A percentile compares a stretch with the other conserved stretches of the same genome.
Conservation (phyloP, 2,888 invertebrate species). For the Drosophila austrosaltans region DNA sequence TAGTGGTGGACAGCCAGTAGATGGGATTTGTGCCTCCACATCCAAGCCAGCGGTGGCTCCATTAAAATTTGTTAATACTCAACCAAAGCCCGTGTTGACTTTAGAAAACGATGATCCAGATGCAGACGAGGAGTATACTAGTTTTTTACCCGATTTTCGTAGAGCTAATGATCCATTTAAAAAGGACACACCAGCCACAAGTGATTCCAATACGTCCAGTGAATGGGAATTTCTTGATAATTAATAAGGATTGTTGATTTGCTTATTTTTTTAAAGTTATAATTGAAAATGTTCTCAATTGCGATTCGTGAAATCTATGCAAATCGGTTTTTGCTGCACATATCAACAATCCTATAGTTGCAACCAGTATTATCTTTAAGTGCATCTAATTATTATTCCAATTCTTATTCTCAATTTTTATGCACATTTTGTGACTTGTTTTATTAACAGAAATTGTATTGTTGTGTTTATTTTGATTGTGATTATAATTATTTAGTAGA, state of each 20-base stretch:
- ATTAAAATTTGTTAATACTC: constrained; percentile 65
- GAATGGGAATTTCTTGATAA: constrained; percentile 83
- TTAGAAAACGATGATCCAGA: constrained; percentile 6
- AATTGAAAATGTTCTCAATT: background rate
- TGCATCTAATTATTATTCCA: background rate
- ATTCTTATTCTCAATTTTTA: background rate
- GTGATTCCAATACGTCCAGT: constrained; percentile 76
- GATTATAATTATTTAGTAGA: constrained; percentile 38
- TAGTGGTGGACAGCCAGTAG: constrained; percentile 70
- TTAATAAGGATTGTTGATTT: constrained; percentile 57
- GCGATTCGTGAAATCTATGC: too few relatives aligned
- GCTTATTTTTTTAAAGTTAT: background rate
- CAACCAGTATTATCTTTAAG: constrained; percentile 9
- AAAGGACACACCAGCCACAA: constrained; percentile 48
- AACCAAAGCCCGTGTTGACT: constrained; percentile 40
- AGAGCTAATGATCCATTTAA: constrained; percentile 65
- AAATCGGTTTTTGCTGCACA: background rate
- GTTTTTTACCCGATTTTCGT: constrained; percentile 77
- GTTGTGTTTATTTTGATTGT: constrained; percentile 47
- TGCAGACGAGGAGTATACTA: constrained; percentile 59
- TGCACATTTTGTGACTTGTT: constrained; percentile 10
- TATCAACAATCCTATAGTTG: constrained; percentile 9
- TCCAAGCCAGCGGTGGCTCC: constrained; percentile 32
- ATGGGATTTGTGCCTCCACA: constrained; percentile 61
- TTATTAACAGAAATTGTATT: constrained; percentile 15